phyloP scores from a whole-genome alignment of 1,140 invertebrate species.

The Proctacanthus coquilletti region DNA sequence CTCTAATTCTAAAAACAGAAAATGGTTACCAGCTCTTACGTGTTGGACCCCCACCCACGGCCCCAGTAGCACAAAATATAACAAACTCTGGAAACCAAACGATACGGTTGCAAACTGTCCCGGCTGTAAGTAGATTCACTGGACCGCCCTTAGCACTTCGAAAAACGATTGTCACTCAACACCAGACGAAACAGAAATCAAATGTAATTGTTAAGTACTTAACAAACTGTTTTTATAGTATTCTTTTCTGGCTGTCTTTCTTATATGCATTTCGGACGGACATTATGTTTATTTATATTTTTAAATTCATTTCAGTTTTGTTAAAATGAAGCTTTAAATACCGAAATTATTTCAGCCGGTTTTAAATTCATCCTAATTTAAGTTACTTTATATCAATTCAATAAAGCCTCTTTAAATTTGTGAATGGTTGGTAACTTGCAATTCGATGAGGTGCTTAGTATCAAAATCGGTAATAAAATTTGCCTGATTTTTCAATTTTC shows the following conservation, averaged over 20 bases:
- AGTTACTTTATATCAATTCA: too few relatives aligned
- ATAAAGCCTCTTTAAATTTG: too few relatives aligned
- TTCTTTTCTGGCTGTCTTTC: slow-evolving; percentile 6
- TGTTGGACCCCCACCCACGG: slow-evolving; percentile 51
- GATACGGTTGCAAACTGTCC: slow-evolving; percentile 38
- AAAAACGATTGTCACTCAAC: slow-evolving; percentile 34
- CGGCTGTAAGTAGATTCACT: slow-evolving; percentile 42
- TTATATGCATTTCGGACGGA: too few relatives aligned
- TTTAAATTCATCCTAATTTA: too few relatives aligned
- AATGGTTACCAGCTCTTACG: slow-evolving; percentile 84
- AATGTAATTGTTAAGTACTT: slow-evolving; percentile 18
- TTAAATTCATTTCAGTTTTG: too few relatives aligned
- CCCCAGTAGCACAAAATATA: slow-evolving; percentile 33
- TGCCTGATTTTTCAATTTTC: too few relatives aligned
- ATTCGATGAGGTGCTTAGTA: too few relatives aligned
- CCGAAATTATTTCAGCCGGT: too few relatives aligned
- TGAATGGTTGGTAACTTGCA: too few relatives aligned
- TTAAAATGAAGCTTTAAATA: too few relatives aligned
- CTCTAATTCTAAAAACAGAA: slow-evolving; percentile 84
- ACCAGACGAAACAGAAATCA: slow-evolving; percentile 29
- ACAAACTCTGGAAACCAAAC: slow-evolving; percentile 22
- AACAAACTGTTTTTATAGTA: neutral
- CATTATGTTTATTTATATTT: too few relatives aligned
- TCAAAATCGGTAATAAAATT: too few relatives aligned
- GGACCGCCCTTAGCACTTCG: slow-evolving; percentile 41